Evolutionary conservation across 2,888 invertebrate genomes (phyloP).

Genomic region (Allygus modestus): DNA sequence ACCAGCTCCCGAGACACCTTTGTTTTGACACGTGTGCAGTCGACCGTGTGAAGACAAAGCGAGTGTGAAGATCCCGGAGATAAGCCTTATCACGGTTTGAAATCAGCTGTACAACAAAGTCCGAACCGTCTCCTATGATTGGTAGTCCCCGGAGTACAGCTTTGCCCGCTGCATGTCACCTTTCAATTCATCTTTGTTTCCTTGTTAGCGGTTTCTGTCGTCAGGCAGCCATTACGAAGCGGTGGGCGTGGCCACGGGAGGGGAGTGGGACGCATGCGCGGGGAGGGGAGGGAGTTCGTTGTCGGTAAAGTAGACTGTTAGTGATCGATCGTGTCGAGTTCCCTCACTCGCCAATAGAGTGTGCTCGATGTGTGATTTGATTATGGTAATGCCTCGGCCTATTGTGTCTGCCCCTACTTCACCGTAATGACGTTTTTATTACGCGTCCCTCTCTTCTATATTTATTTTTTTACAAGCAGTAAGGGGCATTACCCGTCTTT

Average conservation of each 20-base stretch:
- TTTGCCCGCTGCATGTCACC: constrained; percentile 63
- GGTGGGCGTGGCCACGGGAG: constrained; percentile 32
- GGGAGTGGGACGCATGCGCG: not conserved
- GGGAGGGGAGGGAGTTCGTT: constrained; percentile 5
- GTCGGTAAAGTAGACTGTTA: constrained; percentile 59
- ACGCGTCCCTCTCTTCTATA: not conserved
- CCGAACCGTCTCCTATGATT: not conserved
- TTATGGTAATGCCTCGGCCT: constrained; percentile 60
- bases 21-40: constrained; percentile 39
- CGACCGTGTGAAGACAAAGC: constrained; percentile 29
- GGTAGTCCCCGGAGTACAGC: constrained; percentile 37
- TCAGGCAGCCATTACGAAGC: constrained; percentile 62
- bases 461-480: not conserved
- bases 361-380: constrained; percentile 58
- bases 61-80: constrained; percentile 19
- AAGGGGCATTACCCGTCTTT: not conserved
- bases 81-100: constrained; percentile 6
- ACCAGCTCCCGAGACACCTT: not conserved
- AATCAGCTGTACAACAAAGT: constrained; percentile 21
- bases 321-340: constrained; percentile 11
- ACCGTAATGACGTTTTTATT: constrained; percentile 52
- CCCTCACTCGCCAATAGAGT: constrained; percentile 58
- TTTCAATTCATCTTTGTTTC: constrained; percentile 65
- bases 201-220: constrained; percentile 61
- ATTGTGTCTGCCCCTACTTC: constrained; percentile 46